Conservation (phyloP, 2,113 vertebrate species). For the Urocitellus parryii region DNA sequence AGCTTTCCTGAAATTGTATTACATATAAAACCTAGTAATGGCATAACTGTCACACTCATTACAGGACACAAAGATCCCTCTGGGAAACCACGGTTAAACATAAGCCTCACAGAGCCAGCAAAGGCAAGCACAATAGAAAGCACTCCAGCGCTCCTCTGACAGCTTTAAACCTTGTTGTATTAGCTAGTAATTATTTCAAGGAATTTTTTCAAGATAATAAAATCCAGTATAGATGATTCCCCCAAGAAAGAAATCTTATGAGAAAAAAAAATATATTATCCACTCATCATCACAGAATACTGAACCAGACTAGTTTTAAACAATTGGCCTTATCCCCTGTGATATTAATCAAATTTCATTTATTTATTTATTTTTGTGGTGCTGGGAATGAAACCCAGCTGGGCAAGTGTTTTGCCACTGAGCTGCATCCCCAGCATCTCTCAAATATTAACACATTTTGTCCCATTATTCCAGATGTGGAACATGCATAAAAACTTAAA, state of each 20-base stretch:
- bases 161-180: not conserved
- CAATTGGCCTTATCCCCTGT: not conserved
- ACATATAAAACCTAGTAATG: slow-evolving; percentile 9
- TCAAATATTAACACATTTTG: not conserved
- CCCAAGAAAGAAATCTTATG: not conserved
- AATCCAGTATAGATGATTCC: not conserved
- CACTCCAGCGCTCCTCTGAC: rapidly evolving
- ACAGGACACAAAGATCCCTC: not conserved
- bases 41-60: not conserved
- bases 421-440: not conserved
- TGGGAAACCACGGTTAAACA: not conserved
- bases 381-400: not conserved
- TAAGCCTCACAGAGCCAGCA: not conserved
- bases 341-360: not conserved
- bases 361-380: not conserved
- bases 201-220: not conserved
- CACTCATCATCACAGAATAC: not conserved
- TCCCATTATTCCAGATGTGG: no score
- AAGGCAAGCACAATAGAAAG: not conserved
- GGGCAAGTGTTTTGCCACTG: not conserved
- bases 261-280: not conserved
- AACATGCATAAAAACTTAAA: no score
- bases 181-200: not conserved
- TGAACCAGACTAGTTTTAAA: not conserved
- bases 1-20: slow-evolving; percentile 8